Percentiles rank a stretch among this genome's conserved stretches.
phyloP scores from a whole-genome alignment of 1,140 invertebrate genomes.

The Arctopsyche grandis region DNA sequence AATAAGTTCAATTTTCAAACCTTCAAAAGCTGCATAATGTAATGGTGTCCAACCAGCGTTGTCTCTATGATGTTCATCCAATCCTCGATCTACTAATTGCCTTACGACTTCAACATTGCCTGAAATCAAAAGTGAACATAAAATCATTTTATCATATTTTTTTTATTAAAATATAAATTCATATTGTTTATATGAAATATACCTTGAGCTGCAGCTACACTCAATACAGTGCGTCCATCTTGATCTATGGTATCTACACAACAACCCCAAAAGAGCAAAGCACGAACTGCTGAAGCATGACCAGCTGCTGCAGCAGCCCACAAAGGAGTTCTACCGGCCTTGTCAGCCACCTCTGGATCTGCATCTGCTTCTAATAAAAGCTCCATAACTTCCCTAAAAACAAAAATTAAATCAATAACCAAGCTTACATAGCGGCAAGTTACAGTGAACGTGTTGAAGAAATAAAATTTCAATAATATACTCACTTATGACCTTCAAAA shows the following conservation, averaged over 20 bases:
- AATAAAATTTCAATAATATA: not conserved
- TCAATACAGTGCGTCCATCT: conserved; percentile 89
- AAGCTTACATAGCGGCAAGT: no score
- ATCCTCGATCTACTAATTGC: conserved; percentile 86
- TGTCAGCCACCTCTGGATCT: conserved; percentile 61
- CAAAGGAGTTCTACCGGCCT: conserved; percentile 60
- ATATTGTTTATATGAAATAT: conserved; percentile 54
- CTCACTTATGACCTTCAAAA: conserved; percentile 88
- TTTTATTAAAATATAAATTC: conserved; percentile 55
- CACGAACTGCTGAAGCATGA: conserved; percentile 59
- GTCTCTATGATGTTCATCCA: conserved; percentile 91
- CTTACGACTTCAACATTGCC: conserved; percentile 83
- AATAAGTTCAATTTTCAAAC: conserved; percentile 57
- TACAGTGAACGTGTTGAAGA: not conserved
- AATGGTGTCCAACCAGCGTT: conserved; percentile 95
- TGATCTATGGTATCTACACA: conserved; percentile 65
- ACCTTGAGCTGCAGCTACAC: conserved; percentile 89
- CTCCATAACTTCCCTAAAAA: conserved; percentile 62
- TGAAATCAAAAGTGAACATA: conserved; percentile 50
- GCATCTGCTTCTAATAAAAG: conserved; percentile 63
- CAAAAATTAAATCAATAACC: conserved; percentile 15
- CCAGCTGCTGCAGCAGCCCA: conserved; percentile 64
- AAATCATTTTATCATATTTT: conserved; percentile 10
- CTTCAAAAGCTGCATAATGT: conserved; percentile 93
- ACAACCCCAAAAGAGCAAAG: conserved; percentile 65